Evolutionary conservation across 2,888 invertebrate species (phyloP), one percentile per base, ranked within the genome.

Genomic region (Acholoe squamosa): DNA sequence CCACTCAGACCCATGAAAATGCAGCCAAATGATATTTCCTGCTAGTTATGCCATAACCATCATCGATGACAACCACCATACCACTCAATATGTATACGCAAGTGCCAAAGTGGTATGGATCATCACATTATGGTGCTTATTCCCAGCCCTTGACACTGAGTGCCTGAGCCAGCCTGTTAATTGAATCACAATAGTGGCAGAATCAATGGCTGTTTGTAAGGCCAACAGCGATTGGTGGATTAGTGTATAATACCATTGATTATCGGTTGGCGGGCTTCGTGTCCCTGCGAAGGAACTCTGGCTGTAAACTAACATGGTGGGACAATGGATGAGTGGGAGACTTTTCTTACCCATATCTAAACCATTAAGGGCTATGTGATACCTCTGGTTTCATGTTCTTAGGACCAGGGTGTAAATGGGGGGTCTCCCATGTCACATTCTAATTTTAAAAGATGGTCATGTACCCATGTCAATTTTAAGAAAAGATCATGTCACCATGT

Each of bases 151-250:
- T 7, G 61, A 19, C 61, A 3, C 7, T 7, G 14, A n/a, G 61
- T 3, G 22, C 22, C 22, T n/a, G 61, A 7, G 61, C n/a, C 22
- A 3, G 61, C 61, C n/a, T n/a, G 31, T 25, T 71, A 71, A 71
- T 71, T 71, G 71, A 71, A 71, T 28, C 71, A 28, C 28, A 28
- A 25, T 28, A 25, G 14, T 0, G 14, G 28, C 14, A 28, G n/a
- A 28, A 71, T 25, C 71, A 71, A 71, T 71, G 71, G 14, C 3
- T 0, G 71, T 71, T 71, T 71, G 71, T 71, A 71, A 71, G 71
- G 28, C 31, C 25, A 71, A 28, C 31, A 14, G 31, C 25, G 28
- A 71, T 71, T 28, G 71, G 71, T 28, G 71, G 71, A 71, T 71
- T 71, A 71, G 71, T 71, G 0, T 71, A 25, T 71, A 71, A 71